These are phyloP conservation scores for Phocides pigmalion DNA, from an alignment of 1,140 invertebrate genomes.

Conservation along the genomic window DNA sequence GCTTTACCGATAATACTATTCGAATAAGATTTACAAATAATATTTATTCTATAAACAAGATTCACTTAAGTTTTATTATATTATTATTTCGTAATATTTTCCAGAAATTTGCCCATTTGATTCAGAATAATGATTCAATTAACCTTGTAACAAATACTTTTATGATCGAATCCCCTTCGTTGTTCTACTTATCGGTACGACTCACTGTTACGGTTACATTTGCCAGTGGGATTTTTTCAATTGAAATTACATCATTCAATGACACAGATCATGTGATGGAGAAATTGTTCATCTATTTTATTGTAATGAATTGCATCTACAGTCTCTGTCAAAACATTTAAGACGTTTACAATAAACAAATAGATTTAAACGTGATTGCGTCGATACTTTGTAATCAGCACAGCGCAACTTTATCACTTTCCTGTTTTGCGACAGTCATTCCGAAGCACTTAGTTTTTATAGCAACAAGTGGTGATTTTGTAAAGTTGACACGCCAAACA, in stretches of 20 bases:
- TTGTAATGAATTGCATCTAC: neutral
- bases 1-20: too few relatives aligned
- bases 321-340: neutral
- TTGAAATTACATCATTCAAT: conserved; percentile 1
- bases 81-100: neutral
- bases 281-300: conserved; percentile 9
- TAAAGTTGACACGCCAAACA: conserved; percentile 32
- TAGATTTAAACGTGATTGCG: conserved; percentile 1
- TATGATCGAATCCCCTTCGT: conserved; percentile 1
- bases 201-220: conserved; percentile 11
- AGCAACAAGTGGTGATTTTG: conserved; percentile 3
- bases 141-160: conserved; percentile 20
- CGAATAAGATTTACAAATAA: too few relatives aligned
- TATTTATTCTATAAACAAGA: too few relatives aligned
- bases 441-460: conserved; percentile 7
- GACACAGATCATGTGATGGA: conserved; percentile 6
- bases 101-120: neutral
- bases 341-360: conserved; percentile 11
- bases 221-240: neutral
- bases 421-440: conserved; percentile 11
- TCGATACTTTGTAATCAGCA: conserved; percentile 4
- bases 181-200: conserved; percentile 5
- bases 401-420: conserved; percentile 11
- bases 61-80: too few relatives aligned
- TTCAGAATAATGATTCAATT: conserved; percentile 21